These are phyloP conservation scores for Hippocampus barbouri DNA, from an alignment of 2,113 vertebrate species.

Conservation along the genomic window DNA sequence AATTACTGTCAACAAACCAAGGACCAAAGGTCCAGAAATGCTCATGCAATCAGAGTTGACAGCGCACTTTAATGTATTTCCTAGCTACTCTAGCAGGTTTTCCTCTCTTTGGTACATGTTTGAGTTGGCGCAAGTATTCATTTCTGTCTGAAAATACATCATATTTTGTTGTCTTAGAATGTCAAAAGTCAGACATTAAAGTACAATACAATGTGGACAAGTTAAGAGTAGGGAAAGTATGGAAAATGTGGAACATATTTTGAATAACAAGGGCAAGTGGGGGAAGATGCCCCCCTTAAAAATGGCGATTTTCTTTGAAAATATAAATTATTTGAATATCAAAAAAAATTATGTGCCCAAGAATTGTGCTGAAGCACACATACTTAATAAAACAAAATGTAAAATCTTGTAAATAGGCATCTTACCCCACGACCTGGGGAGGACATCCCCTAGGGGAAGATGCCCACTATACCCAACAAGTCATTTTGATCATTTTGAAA, in stretches of 20 bases:
- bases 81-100: not conserved
- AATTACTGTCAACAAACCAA: not conserved
- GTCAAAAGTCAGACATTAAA: not conserved
- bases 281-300: no score
- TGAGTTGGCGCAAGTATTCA: not conserved
- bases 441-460: no score
- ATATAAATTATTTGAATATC: no score
- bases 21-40: not conserved
- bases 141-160: no score
- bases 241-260: not conserved
- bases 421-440: no score
- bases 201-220: not conserved
- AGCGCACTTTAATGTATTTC: not conserved
- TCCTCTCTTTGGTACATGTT: not conserved
- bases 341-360: no score
- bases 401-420: no score
- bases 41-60: not conserved
- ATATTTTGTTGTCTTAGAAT: not conserved
- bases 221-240: not conserved
- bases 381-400: no score
- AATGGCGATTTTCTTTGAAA: no score
- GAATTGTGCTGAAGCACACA: no score
- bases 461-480: no score
- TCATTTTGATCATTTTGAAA: no score
- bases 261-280: not conserved